These are phyloP conservation scores for Triplophysa tibetana DNA, from an alignment of 2,113 vertebrate genomes.

Conservation along the genomic window DNA sequence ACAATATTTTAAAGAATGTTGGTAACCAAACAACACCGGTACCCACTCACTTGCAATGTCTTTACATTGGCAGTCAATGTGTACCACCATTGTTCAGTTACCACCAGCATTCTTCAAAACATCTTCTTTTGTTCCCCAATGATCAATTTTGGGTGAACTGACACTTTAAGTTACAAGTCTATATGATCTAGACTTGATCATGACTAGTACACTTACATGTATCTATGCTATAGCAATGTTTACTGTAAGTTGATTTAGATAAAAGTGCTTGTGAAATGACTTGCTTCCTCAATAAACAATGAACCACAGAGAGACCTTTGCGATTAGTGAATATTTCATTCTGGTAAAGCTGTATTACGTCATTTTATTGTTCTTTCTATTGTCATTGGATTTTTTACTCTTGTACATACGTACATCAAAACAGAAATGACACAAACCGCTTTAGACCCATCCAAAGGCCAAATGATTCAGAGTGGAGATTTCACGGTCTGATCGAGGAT, in stretches of 20 bases:
- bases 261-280: conserved; percentile 18
- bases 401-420: background rate
- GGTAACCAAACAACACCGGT: too few relatives aligned
- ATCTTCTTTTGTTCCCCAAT: too few relatives aligned
- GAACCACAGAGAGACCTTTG: background rate
- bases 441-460: background rate
- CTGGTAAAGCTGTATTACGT: background rate
- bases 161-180: background rate
- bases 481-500: background rate
- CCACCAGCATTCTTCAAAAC: too few relatives aligned
- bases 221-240: background rate
- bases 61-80: too few relatives aligned
- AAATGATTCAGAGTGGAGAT: background rate
- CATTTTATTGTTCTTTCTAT: background rate
- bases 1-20: too few relatives aligned
- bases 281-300: conserved; percentile 2
- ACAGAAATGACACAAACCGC: background rate
- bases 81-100: too few relatives aligned
- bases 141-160: too few relatives aligned
- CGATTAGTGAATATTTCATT: background rate
- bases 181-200: too few relatives aligned
- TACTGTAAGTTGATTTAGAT: conserved; percentile 7
- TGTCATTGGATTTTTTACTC: background rate
- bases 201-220: too few relatives aligned
- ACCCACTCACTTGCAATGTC: too few relatives aligned